Base-by-base conservation (phyloP, 2,888 invertebrate species). In the Eupithecia insigniata region DNA sequence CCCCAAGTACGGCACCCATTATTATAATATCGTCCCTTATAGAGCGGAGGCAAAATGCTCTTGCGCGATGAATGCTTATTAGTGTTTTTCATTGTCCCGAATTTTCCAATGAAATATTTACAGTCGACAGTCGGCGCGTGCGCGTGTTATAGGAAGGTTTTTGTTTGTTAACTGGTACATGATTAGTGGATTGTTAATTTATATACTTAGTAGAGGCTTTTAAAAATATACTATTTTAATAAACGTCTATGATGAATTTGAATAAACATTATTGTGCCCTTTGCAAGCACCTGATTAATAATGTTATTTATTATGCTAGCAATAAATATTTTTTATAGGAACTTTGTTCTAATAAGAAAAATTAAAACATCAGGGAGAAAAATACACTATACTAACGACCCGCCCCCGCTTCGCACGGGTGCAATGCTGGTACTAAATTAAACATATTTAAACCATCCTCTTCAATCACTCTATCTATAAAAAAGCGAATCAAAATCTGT, bases 1-100 rank as follows among this genome's bases (percentile, higher is more conserved):
- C 73, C 92, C 92, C 87, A 88, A 62, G 85, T 91, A 88, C 66
- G 91, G 91, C 51, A 76, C 51, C 78, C 85, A 84, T 88, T 89
- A 92, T 92, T 91, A 87, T 86, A 92, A 89, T 91, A 91, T 88
- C 89, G 84, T 84, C 58, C 86, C 88, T 88, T 88, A 88, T 82
- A 75, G 80, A 82, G 76, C 87, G 84, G 85, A 84, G 85, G 88
- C 89, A 85, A 90, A 91, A 89, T 91, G 85, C 87, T 90, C 86
- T 87, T 87, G 89, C 80, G 82, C 76, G 76, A 82, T 86, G 91
- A 90, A 91, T 91, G 80, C 85, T 81, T 88, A 90, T 89, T 82
- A 78, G 46, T 76, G 64, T 87, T 80, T 76, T 79, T 75, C 71
- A 74, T 79, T 76, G 78, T 78, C 76, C 80, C 81, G 78, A 80